Base-by-base conservation (phyloP, 2,797 vertebrate species). In the Betta splendens region DNA sequence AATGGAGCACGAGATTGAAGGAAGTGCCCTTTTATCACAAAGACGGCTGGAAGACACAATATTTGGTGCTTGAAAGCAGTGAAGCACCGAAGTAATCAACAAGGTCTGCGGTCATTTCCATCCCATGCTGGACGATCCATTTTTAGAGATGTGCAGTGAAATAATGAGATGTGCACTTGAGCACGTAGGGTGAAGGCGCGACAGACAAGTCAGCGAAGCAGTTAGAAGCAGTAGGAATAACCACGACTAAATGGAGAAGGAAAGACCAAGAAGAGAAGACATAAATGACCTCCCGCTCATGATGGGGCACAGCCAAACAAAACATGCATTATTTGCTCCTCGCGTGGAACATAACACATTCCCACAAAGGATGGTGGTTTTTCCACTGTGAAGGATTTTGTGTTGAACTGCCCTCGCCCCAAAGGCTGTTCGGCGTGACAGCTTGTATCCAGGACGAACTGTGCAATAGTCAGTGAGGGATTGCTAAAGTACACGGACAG, bases 141-240 rank as follows among this genome's bases (percentile, higher is more conserved):
- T 80, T 73, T 74, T 65, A 35, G 62, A 72, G 70, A 73, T 44
- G 25, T 63, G 69, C 52, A 48, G 76, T 59, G 44, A 79, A 85
- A 84, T 85, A 88, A 87, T 84, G 77, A 84, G 71, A 82, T 45
- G 21, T 62, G 47, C 64, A 69, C 58, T 77, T 61, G 54, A 66
- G 53, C 71, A 52, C 45, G 42, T 26, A 40, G 57, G 51, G 69
- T 61, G 51, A 80, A 63, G 49, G 55, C 23, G 12, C 72, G 58
- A 54, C 35, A 67, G 63, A 81, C 48, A 54, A 77, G 64, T 56
- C 69, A 75, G 50, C 69, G 81, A 83, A 79, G 80, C 75, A 62
- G 61, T 72, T 71, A 44, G 37, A 72, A 72, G 52, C 40, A 45
- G 52, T 39, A 65, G 62, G 38, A 69, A 48, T 49, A 51, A 33